phyloP scores from a whole-genome alignment of 1,140 invertebrate genomes.

The Drosophila parabipectinata region DNA sequence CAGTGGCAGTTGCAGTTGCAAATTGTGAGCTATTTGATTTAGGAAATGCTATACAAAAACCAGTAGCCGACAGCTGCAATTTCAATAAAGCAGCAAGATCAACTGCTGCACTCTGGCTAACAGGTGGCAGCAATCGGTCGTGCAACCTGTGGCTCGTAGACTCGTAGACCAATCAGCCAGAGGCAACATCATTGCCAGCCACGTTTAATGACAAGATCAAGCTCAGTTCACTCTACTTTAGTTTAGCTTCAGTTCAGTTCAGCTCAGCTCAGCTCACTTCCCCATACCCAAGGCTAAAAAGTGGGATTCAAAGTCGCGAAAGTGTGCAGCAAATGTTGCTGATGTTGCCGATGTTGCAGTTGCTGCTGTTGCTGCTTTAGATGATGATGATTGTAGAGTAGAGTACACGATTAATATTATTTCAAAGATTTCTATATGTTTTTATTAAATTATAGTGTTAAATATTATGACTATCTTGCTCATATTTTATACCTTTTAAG shows the following conservation, averaged over 20 bases:
- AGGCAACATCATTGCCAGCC: slow-evolving; percentile 64
- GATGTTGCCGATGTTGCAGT: slow-evolving; percentile 43
- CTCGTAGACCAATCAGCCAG: slow-evolving; percentile 55
- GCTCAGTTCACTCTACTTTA: slow-evolving; percentile 57
- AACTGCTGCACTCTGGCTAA: slow-evolving; percentile 8
- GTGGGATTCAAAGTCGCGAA: slow-evolving; percentile 52
- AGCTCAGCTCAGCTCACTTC: slow-evolving; percentile 37
- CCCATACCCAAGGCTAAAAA: slow-evolving; percentile 36
- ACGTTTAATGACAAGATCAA: slow-evolving; percentile 81
- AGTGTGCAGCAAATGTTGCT: slow-evolving; percentile 70
- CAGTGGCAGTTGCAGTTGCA: slow-evolving; percentile 59
- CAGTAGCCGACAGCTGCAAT: slow-evolving; percentile 60
- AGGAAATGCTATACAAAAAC: slow-evolving; percentile 60
- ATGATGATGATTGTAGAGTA: slow-evolving; percentile 71
- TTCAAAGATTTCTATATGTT: no score
- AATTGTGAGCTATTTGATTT: slow-evolving; percentile 78
- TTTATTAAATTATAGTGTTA: no score
- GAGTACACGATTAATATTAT: neutral
- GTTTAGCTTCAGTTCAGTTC: slow-evolving; percentile 30
- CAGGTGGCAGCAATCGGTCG: slow-evolving; percentile 60
- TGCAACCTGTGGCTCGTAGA: slow-evolving; percentile 58
- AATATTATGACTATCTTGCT: no score
- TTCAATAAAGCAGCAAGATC: slow-evolving; percentile 53
- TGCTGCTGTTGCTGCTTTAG: slow-evolving; percentile 12
- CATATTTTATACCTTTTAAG: no score